Evolutionary conservation across 1,140 invertebrate species (phyloP).

Genomic region (Harlomillsia oculata): DNA sequence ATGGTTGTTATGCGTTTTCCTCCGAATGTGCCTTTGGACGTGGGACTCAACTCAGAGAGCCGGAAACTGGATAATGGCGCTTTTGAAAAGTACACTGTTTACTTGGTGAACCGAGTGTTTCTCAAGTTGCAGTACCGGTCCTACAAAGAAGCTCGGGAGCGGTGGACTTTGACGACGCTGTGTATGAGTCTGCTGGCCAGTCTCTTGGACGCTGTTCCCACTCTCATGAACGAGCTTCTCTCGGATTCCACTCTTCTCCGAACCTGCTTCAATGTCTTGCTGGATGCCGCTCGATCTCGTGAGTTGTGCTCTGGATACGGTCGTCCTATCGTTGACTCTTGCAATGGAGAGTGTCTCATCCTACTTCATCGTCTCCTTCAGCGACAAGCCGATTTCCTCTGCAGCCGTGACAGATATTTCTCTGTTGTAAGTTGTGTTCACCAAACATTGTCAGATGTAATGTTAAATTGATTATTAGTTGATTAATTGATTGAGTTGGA

Average conservation of each 20-base stretch:
- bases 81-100: constrained; percentile 80
- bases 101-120: constrained; percentile 67
- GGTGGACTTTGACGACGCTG: constrained; percentile 25
- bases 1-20: constrained; percentile 54
- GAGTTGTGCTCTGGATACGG: constrained; percentile 19
- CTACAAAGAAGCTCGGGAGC: constrained; percentile 62
- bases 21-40: not conserved
- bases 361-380: constrained; percentile 21
- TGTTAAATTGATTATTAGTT: too few relatives aligned
- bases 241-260: constrained; percentile 29
- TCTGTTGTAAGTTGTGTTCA: not conserved
- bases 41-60: constrained; percentile 12
- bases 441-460: too few relatives aligned
- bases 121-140: constrained; percentile 63
- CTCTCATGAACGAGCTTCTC: constrained; percentile 29
- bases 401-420: not conserved
- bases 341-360: constrained; percentile 17
- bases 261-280: constrained; percentile 7
- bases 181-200: constrained; percentile 18
- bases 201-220: constrained; percentile 24
- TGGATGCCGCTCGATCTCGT: constrained; percentile 13
- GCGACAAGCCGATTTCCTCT: constrained; percentile 17
- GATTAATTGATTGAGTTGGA: not conserved
- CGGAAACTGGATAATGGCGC: constrained; percentile 35
- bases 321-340: constrained; percentile 18